Conservation (phyloP, 2,888 invertebrate genomes). For the Melinaea menophilus region DNA sequence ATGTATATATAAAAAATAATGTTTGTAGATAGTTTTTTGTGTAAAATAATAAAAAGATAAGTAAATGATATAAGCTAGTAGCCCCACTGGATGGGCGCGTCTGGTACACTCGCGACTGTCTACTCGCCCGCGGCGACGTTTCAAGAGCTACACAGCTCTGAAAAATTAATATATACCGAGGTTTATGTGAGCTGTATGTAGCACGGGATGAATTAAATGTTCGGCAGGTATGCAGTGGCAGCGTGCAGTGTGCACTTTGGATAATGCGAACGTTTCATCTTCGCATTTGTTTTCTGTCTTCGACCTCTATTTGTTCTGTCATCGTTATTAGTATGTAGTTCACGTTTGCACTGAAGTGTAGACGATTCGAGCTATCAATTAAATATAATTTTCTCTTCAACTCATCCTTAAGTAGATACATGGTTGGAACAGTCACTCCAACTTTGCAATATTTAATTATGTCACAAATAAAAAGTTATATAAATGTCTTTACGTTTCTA, state of each 20-base stretch:
- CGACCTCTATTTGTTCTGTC: constrained; percentile 21
- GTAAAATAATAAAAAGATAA: not conserved
- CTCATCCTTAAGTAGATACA: too few relatives aligned
- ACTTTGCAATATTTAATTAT: too few relatives aligned
- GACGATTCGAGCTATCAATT: too few relatives aligned
- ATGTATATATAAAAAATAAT: too few relatives aligned
- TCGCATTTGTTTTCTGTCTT: constrained; percentile 28
- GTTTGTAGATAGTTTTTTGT: not conserved
- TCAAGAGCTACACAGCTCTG: constrained; percentile 59
- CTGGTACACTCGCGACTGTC: constrained; percentile 60
- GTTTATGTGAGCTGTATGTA: constrained; percentile 37
- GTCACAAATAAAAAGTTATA: not conserved
- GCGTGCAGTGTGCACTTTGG: constrained; percentile 29
- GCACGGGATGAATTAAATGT: constrained; percentile 37
- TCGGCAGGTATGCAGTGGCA: constrained; percentile 35
- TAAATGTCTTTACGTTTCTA: constrained; percentile 13
- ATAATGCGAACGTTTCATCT: constrained; percentile 32
- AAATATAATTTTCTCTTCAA: too few relatives aligned
- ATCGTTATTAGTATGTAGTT: constrained; percentile 21
- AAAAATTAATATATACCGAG: constrained; percentile 63
- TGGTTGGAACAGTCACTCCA: too few relatives aligned
- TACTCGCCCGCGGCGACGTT: constrained; percentile 65
- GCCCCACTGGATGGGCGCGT: constrained; percentile 49
- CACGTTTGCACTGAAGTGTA: too few relatives aligned
- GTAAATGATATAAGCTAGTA: constrained; percentile 27